These are phyloP conservation scores for Conomelus anceps DNA, from an alignment of 2,888 invertebrate genomes.

Conservation along the genomic window DNA sequence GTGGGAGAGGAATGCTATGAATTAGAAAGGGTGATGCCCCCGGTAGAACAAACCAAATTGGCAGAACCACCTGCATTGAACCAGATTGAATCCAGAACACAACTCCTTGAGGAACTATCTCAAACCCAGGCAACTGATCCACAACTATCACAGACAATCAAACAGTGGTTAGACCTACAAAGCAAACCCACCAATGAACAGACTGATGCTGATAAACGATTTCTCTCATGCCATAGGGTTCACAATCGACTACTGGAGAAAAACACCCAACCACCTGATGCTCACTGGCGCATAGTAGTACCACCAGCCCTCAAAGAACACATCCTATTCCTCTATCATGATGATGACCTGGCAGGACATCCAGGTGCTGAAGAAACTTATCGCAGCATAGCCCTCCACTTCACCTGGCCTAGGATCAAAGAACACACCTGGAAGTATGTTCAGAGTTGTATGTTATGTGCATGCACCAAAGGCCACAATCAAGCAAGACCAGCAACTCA, in stretches of 20 bases:
- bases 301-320: too few relatives aligned
- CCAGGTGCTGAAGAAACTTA: not conserved
- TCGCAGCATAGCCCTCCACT: not conserved
- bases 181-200: not conserved
- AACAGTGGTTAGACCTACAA: not conserved
- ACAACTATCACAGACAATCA: not conserved
- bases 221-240: not conserved
- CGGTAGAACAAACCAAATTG: too few relatives aligned
- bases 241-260: too few relatives aligned
- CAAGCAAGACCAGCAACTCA: too few relatives aligned
- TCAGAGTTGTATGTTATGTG: too few relatives aligned
- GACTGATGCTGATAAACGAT: not conserved
- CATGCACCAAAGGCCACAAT: too few relatives aligned
- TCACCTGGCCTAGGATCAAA: not conserved
- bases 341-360: not conserved
- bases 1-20: not conserved
- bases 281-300: too few relatives aligned
- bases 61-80: too few relatives aligned
- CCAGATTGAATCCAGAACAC: not conserved
- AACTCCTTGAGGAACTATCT: not conserved
- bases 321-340: too few relatives aligned
- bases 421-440: too few relatives aligned
- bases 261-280: too few relatives aligned
- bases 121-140: not conserved
- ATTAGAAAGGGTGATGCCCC: too few relatives aligned